Evolutionary conservation across 2,797 vertebrate genomes (phyloP).

Genomic region (Halcyon badia): DNA sequence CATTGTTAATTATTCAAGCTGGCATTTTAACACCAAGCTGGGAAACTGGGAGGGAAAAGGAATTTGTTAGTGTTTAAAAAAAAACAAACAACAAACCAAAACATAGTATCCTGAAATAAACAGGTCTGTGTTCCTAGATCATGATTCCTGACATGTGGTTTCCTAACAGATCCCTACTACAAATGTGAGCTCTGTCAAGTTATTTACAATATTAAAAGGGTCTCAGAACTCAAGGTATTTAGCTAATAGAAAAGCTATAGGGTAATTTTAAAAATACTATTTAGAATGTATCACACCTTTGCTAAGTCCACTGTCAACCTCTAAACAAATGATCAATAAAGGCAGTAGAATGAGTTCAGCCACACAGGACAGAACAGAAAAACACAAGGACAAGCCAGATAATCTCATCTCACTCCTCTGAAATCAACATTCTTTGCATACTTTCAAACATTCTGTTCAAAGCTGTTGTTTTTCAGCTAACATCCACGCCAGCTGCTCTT

Average conservation of each 20-base stretch:
- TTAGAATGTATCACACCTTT: background rate
- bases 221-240: background rate
- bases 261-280: background rate
- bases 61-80: background rate
- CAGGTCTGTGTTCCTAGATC: conserved; percentile 30
- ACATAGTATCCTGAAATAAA: conserved; percentile 5
- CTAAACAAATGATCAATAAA: conserved; percentile 11
- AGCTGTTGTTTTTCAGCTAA: conserved; percentile 42
- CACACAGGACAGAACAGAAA: background rate
- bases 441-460: background rate
- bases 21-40: conserved; percentile 59
- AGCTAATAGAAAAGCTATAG: background rate
- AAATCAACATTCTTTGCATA: conserved; percentile 23
- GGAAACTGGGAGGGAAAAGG: conserved; percentile 3
- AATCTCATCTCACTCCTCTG: background rate
- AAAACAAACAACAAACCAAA: background rate
- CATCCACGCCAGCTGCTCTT: background rate
- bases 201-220: background rate
- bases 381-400: conserved; percentile 1
- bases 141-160: background rate
- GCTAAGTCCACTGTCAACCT: background rate
- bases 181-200: background rate
- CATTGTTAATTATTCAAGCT: conserved; percentile 78
- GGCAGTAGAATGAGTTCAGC: background rate
- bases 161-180: background rate